Percentiles rank a stretch among this genome's conserved stretches.
phyloP scores from a whole-genome alignment of 2,888 invertebrate genomes.

The Rhogogaster chlorosoma region DNA sequence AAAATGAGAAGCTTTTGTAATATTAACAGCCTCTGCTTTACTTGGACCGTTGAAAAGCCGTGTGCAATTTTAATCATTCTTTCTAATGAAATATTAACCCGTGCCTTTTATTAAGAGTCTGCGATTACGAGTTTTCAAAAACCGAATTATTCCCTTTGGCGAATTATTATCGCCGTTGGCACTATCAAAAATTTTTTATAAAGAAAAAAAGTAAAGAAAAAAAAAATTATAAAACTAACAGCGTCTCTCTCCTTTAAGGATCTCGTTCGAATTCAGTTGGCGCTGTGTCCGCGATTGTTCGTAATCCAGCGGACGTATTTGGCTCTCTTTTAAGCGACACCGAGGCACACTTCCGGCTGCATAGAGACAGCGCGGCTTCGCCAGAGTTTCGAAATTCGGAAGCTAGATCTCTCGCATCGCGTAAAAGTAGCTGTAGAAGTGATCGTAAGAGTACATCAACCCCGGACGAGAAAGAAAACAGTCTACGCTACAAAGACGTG shows the following conservation, averaged over 20 bases:
- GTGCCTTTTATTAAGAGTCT: conserved; percentile 23
- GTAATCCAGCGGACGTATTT: conserved; percentile 80
- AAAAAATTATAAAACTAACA: background rate
- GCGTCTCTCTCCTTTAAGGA: conserved; percentile 76
- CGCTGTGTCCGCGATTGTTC: conserved; percentile 78
- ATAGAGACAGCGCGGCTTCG: conserved; percentile 78
- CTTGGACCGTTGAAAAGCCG: conserved; percentile 34
- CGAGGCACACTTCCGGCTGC: conserved; percentile 80
- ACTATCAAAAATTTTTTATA: background rate
- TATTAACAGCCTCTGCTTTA: background rate
- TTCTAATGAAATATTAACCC: conserved; percentile 1
- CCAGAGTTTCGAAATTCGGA: conserved; percentile 30
- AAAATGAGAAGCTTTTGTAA: background rate
- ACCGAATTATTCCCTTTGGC: background rate
- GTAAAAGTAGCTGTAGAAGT: background rate
- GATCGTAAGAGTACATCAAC: background rate
- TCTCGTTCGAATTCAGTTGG: conserved; percentile 86
- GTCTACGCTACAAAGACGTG: background rate
- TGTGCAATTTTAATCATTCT: conserved; percentile 5
- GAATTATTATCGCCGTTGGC: background rate
- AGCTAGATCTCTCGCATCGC: conserved; percentile 27
- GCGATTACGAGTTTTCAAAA: background rate
- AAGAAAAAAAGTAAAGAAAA: background rate
- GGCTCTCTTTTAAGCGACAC: conserved; percentile 81
- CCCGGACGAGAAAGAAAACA: background rate